Evolutionary conservation across 2,888 invertebrate species (phyloP).

Genomic region (Cistogaster globosa): DNA sequence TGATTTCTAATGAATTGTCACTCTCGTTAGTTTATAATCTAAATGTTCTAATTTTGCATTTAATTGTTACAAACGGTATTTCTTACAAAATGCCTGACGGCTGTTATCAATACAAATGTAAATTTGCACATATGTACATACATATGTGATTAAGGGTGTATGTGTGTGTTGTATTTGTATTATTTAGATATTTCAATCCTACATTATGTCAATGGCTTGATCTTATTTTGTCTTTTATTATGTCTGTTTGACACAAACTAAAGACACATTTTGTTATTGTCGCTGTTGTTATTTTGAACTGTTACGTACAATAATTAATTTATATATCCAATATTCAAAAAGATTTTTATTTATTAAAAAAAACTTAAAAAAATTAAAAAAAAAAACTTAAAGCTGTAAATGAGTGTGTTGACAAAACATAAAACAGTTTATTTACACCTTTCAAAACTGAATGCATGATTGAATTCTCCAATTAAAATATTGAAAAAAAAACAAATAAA

Average conservation of each 20-base stretch:
- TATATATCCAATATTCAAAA: slow-evolving; percentile 2
- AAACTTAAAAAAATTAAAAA: no score
- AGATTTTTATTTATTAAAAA: not conserved
- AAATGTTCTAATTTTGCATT: slow-evolving; percentile 56
- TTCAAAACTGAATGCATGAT: slow-evolving; percentile 50
- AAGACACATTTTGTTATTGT: slow-evolving; percentile 65
- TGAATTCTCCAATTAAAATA: slow-evolving; percentile 13
- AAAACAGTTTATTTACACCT: slow-evolving; percentile 68
- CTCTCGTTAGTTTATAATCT: slow-evolving; percentile 14
- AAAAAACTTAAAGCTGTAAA: slow-evolving; percentile 32
- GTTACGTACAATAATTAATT: slow-evolving; percentile 2
- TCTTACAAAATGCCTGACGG: slow-evolving; percentile 18
- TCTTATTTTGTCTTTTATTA: slow-evolving; percentile 73
- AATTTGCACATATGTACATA: not conserved
- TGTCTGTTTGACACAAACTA: slow-evolving; percentile 61
- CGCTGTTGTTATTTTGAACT: slow-evolving; percentile 59
- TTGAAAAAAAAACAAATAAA: not conserved
- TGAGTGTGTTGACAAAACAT: slow-evolving; percentile 58
- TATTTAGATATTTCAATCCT: slow-evolving; percentile 72
- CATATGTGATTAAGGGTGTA: not conserved
- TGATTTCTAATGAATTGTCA: slow-evolving; percentile 47
- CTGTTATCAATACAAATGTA: slow-evolving; percentile 8
- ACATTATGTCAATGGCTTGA: slow-evolving; percentile 77
- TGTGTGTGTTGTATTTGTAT: slow-evolving; percentile 8
- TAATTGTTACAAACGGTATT: slow-evolving; percentile 51